Evolutionary conservation across 2,113 vertebrate species (phyloP).

Genomic region (Calonectris borealis): DNA sequence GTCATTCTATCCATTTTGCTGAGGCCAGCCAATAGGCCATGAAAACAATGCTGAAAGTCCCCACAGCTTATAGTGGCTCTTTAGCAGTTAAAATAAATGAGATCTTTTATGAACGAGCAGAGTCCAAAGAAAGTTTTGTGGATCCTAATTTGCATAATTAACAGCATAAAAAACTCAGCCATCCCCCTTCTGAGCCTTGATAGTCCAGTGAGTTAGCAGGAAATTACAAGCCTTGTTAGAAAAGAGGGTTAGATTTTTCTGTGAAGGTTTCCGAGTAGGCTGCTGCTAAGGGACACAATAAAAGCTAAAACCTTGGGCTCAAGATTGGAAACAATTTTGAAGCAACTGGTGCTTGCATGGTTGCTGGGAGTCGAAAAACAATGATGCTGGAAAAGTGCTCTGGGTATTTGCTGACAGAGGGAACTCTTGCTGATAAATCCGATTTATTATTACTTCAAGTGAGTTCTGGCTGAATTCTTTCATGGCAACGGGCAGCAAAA

Average conservation of each 20-base stretch:
- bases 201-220: not conserved
- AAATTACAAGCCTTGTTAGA: not conserved
- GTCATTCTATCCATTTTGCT: not conserved
- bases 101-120: not conserved
- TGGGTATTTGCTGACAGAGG: not conserved
- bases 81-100: not conserved
- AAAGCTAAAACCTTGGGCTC: not conserved
- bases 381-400: not conserved
- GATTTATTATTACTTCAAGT: not conserved
- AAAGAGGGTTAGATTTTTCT: not conserved
- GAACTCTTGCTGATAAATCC: not conserved
- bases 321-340: not conserved
- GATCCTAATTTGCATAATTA: not conserved
- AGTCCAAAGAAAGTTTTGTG: not conserved
- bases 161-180: not conserved
- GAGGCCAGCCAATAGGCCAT: not conserved
- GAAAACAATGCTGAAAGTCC: not conserved
- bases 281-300: not conserved
- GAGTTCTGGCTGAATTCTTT: not conserved
- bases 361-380: fast-evolving
- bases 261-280: not conserved
- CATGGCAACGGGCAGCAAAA: not conserved
- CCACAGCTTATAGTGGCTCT: not conserved
- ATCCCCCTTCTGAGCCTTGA: not conserved
- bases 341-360: not conserved